Evolutionary conservation across 2,888 invertebrate species (phyloP).

Genomic region (Apodemia zela): DNA sequence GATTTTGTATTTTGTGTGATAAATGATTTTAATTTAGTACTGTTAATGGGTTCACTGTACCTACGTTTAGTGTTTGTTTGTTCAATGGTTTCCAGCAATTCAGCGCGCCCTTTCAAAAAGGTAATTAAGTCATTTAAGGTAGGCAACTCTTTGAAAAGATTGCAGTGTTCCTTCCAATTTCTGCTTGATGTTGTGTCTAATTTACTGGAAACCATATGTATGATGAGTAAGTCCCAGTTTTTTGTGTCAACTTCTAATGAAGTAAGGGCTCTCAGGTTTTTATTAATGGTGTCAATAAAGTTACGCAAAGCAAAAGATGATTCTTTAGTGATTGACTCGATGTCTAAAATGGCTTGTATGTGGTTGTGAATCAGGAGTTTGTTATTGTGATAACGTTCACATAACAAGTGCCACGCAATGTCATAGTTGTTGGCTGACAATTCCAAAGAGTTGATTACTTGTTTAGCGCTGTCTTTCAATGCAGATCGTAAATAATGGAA

Average conservation of each 20-base stretch:
- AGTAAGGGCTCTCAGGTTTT: neutral
- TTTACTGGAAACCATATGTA: neutral
- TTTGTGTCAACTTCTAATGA: neutral
- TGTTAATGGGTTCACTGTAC: neutral
- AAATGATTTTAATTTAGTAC: neutral
- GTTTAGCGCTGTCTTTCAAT: too few relatives aligned
- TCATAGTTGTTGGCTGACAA: neutral
- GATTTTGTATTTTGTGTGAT: neutral
- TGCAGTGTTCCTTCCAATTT: neutral
- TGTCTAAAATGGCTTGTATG: neutral
- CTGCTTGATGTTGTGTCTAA: neutral
- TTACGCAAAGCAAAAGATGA: neutral
- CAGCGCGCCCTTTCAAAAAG: neutral
- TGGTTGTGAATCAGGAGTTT: neutral
- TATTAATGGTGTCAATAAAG: neutral
- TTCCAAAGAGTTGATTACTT: too few relatives aligned
- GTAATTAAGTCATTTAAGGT: neutral
- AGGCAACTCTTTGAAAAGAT: neutral
- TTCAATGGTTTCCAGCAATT: neutral
- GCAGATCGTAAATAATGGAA: too few relatives aligned
- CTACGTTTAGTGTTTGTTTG: neutral
- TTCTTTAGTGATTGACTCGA: neutral
- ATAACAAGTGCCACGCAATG: neutral
- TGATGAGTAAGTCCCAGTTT: neutral
- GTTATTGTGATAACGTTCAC: conserved; percentile 3